Percentiles rank a stretch among this genome's conserved stretches.
These are phyloP conservation scores for Taenioides sp. DNA, from an alignment of 2,797 vertebrate genomes.

Conservation along the genomic window DNA sequence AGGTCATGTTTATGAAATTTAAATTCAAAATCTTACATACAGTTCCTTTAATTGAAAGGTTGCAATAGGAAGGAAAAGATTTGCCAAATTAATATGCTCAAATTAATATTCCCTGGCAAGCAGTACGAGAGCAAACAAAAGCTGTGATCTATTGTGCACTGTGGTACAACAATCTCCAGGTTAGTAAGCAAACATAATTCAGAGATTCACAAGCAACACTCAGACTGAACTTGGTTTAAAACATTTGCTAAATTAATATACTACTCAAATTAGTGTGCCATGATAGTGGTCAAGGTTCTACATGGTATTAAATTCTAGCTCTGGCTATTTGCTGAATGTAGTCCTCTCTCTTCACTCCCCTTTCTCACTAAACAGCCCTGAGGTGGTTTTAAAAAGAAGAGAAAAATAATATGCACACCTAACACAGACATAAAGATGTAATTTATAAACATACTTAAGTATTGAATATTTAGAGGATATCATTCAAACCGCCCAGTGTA, in stretches of 20 bases:
- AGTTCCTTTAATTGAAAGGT: too few relatives aligned
- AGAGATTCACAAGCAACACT: neutral
- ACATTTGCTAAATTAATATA: neutral
- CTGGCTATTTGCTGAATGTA: neutral
- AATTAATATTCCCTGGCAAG: too few relatives aligned
- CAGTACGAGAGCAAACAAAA: neutral
- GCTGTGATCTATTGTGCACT: neutral
- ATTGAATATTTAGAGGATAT: too few relatives aligned
- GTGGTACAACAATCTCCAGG: neutral
- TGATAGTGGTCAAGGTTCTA: neutral
- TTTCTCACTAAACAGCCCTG: neutral
- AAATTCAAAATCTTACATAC: too few relatives aligned
- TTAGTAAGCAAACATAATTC: neutral
- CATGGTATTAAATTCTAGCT: neutral
- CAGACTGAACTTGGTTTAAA: constrained; percentile 9
- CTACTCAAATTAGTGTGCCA: neutral
- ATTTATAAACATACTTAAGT: too few relatives aligned
- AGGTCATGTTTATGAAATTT: too few relatives aligned
- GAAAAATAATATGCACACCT: neutral
- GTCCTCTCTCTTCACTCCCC: neutral
- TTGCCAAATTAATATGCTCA: too few relatives aligned
- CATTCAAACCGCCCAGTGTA: too few relatives aligned
- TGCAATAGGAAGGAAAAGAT: too few relatives aligned
- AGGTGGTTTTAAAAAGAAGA: neutral
- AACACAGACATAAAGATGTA: neutral